Conservation (phyloP, 2,797 vertebrate genomes). For the Phataginus tricuspis region DNA sequence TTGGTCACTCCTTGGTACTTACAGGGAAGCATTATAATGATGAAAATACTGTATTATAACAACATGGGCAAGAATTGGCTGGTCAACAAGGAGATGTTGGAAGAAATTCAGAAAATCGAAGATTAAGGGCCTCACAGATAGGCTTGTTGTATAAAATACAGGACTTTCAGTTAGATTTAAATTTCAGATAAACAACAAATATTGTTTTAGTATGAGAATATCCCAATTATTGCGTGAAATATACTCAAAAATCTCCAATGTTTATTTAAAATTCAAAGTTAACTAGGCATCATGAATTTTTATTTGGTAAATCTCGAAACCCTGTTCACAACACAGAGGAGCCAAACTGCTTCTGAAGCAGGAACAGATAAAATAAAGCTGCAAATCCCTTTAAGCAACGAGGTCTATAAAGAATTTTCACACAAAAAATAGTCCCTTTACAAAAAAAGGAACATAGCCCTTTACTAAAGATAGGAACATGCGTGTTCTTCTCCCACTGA, state of each 20-base stretch:
- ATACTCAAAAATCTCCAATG: background rate
- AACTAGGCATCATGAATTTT: background rate
- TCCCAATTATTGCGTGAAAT: background rate
- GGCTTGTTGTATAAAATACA: background rate
- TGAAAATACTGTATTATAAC: background rate
- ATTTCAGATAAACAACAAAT: background rate
- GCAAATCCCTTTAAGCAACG: background rate
- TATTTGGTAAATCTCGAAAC: background rate
- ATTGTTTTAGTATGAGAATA: background rate
- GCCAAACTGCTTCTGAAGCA: background rate
- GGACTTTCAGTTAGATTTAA: background rate
- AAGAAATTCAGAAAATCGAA: background rate
- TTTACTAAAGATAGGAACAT: background rate
- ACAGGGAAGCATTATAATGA: background rate
- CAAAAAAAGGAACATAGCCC: background rate
- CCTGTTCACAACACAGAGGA: background rate
- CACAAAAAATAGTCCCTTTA: background rate
- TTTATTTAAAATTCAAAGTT: background rate
- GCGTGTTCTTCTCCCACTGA: background rate
- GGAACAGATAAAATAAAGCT: background rate
- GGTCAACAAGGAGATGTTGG: background rate
- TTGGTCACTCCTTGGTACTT: background rate
- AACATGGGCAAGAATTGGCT: background rate
- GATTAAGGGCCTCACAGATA: background rate
- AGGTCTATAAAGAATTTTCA: background rate